These are phyloP conservation scores for Philopotamus ludificatus DNA, from an alignment of 1,140 invertebrate genomes.

Conservation along the genomic window DNA sequence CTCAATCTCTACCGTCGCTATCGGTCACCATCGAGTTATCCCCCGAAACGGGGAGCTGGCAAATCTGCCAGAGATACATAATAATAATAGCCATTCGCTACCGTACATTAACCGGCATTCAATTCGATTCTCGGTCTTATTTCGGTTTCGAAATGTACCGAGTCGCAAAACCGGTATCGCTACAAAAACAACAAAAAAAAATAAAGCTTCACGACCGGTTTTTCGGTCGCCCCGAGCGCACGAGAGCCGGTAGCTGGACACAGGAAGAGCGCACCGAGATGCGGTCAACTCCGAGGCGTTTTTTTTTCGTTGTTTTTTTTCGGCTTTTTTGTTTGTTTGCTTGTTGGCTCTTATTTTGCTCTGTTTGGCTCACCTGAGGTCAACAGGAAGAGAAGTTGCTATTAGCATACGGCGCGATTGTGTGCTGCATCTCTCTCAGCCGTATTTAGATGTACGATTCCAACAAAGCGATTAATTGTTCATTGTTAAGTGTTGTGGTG, in stretches of 20 bases:
- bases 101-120: constrained; percentile 8
- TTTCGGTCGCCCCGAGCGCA: neutral
- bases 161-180: constrained; percentile 17
- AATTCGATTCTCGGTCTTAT: constrained; percentile 14
- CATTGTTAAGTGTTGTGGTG: too few relatives aligned
- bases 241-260: neutral
- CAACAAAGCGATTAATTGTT: too few relatives aligned
- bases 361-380: neutral
- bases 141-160: constrained; percentile 13
- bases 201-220: constrained; percentile 7
- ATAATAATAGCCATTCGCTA: constrained; percentile 7
- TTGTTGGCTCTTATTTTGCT: too few relatives aligned
- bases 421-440: too few relatives aligned
- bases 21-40: neutral
- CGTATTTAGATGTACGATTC: too few relatives aligned
- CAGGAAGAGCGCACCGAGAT: constrained; percentile 1
- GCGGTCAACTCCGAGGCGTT: neutral
- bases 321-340: too few relatives aligned
- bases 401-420: neutral
- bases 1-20: neutral
- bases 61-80: neutral
- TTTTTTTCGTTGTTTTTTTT: neutral
- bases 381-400: constrained; percentile 1
- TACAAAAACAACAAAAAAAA: neutral
- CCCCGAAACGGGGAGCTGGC: neutral